Evolutionary conservation across 2,888 invertebrate genomes (phyloP), one percentile per base, ranked within the genome.

Genomic region (Leucozona laternaria): DNA sequence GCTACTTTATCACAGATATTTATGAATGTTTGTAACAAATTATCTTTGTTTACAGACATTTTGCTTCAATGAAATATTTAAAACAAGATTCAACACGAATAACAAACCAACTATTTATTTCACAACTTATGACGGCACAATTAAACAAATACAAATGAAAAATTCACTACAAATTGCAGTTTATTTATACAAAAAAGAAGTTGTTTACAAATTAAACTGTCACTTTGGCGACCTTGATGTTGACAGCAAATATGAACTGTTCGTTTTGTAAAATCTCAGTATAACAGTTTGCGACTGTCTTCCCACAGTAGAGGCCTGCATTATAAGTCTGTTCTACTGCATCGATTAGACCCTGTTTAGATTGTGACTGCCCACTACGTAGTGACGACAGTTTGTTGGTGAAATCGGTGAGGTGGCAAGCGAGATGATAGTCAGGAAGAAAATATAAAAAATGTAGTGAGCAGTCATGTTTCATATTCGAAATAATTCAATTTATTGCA

Each of bases 1-100:
- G 97, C 95, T 81, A 98, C 95, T 90, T 95, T 95, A 72, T 95
- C 95, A 91, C 98, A 97, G 17, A 98, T 92, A 50, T 94, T 93
- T 73, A 95, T 94, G 92, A 98, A 98, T 89, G 95, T 95, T 25
- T 95, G 94, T 91, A 98, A 96, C 43, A 94, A 94, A 90, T 96
- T 94, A 91, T 97, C 97, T 81, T 95, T 95, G 55, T 90, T 89
- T 3, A 37, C 11, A 13, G 81, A 50, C 82, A 82, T 86, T 57
- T 53, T 78, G 34, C 17, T 8, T 15, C 22, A 13, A 15, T 3
- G 17, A 17, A 31, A 31, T 34, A 22, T 8, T 22, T 50, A 20
- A 34, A 43, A 40, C 25, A 43, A 43, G n/a, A 25, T 1, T 7
- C 13, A 7, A 37, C 34, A 2, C 7, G 58, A 37, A 25, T 43